Evolutionary conservation across 2,113 vertebrate genomes (phyloP).

Genomic region (Austrofundulus limnaeus): DNA sequence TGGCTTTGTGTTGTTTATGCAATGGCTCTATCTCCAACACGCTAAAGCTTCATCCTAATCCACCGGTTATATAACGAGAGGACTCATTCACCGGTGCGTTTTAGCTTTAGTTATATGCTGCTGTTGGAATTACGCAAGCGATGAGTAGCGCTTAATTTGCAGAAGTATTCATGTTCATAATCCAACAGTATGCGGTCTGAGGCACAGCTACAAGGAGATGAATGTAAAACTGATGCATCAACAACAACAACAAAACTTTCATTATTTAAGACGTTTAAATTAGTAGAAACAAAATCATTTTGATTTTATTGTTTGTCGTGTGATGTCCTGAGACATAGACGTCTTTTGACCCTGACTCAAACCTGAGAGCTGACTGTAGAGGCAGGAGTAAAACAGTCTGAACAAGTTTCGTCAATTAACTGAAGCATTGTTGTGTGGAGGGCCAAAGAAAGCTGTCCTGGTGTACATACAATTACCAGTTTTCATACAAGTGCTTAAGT

Average conservation of each 20-base stretch:
- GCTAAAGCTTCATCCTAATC: slow-evolving; percentile 65
- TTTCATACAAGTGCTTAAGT: neutral
- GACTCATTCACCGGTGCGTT: slow-evolving; percentile 35
- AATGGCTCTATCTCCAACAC: slow-evolving; percentile 60
- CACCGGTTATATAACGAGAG: slow-evolving; percentile 57
- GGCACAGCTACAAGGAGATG: slow-evolving; percentile 3
- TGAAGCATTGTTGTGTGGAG: slow-evolving; percentile 12
- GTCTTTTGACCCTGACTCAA: neutral
- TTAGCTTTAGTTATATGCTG: slow-evolving; percentile 39
- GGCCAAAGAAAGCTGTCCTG: neutral
- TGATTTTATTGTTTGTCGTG: neutral
- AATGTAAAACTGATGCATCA: slow-evolving; percentile 8
- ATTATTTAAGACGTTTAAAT: slow-evolving; percentile 8
- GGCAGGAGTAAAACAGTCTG: slow-evolving; percentile 3
- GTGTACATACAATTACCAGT: neutral
- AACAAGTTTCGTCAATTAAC: slow-evolving; percentile 11
- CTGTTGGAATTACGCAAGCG: slow-evolving; percentile 65
- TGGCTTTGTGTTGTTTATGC: slow-evolving; percentile 63
- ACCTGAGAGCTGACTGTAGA: slow-evolving; percentile 14
- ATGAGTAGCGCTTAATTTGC: slow-evolving; percentile 39
- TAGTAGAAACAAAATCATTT: neutral
- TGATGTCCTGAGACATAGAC: too few relatives aligned
- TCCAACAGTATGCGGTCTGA: slow-evolving; percentile 38
- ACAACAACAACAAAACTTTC: slow-evolving; percentile 1
- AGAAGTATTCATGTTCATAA: slow-evolving; percentile 48